phyloP scores from a whole-genome alignment of 1,140 invertebrate species.

The Papilio aristodemus region DNA sequence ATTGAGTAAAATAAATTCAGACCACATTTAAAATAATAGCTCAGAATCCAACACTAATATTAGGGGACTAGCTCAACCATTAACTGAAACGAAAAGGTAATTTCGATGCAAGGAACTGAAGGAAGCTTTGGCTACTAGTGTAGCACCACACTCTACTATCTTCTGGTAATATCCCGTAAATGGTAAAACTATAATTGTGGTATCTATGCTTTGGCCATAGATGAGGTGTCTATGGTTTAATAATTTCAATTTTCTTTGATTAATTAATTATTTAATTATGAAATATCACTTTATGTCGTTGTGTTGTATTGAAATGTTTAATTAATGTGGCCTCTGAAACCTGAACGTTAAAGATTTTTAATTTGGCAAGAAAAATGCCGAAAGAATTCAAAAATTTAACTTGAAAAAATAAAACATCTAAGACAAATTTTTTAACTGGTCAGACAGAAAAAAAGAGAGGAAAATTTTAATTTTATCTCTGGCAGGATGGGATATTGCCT shows the following conservation, averaged over 20 bases:
- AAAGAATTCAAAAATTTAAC: not conserved
- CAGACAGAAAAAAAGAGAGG: conserved; percentile 8
- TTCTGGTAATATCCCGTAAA: not conserved
- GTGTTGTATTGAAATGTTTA: not conserved
- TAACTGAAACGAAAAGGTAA: conserved; percentile 9
- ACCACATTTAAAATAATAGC: conserved; percentile 1
- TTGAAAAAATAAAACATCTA: conserved; percentile 1
- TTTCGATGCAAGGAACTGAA: not conserved
- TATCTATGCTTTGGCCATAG: too few species aligned
- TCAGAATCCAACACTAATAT: not conserved
- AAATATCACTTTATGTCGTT: not conserved
- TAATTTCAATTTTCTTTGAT: too few species aligned
- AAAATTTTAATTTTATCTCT: conserved; percentile 15
- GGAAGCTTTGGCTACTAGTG: not conserved
- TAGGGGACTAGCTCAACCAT: not conserved
- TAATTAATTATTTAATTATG: too few species aligned
- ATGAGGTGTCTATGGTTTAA: too few species aligned
- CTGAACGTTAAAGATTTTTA: not conserved
- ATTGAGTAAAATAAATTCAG: not conserved
- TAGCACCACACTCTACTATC: not conserved
- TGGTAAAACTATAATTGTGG: not conserved
- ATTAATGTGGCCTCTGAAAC: not conserved
- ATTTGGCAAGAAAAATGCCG: not conserved
- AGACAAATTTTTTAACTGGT: conserved; percentile 2
- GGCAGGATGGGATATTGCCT: conserved; percentile 19